Conservation (phyloP, 2,797 vertebrate genomes). For the Enteromius afrohamiltoni region DNA sequence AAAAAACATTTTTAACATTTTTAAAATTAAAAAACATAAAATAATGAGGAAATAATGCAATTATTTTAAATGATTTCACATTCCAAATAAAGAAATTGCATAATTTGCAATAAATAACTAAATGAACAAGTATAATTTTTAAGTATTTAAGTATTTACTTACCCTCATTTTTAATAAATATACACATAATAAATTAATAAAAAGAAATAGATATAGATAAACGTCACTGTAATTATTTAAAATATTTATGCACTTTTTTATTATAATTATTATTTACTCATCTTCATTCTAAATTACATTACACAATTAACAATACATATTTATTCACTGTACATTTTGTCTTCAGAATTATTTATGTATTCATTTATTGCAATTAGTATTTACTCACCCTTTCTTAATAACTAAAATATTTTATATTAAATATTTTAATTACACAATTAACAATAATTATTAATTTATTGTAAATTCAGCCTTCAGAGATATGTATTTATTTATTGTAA, state of each 20-base stretch:
- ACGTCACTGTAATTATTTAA: not conserved
- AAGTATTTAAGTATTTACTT: not conserved
- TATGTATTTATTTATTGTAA: not conserved
- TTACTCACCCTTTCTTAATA: not conserved
- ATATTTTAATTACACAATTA: not conserved
- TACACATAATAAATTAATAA: no score
- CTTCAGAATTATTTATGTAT: not conserved
- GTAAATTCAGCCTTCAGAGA: not conserved
- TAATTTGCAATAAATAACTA: not conserved
- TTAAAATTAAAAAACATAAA: no score
- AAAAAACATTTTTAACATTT: no score
- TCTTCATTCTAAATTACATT: not conserved
- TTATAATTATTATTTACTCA: not conserved
- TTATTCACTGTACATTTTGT: not conserved
- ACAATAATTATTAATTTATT: not conserved
- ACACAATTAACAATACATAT: not conserved
- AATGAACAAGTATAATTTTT: no score
- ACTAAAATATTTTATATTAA: no score
- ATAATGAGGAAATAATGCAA: not conserved
- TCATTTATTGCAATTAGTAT: not conserved
- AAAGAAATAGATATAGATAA: not conserved
- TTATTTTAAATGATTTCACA: not conserved
- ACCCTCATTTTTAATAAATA: not conserved
- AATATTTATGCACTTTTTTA: not conserved
- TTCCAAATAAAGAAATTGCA: not conserved